Conservation (phyloP, 2,888 invertebrate genomes). For the Nasonia oneida region DNA sequence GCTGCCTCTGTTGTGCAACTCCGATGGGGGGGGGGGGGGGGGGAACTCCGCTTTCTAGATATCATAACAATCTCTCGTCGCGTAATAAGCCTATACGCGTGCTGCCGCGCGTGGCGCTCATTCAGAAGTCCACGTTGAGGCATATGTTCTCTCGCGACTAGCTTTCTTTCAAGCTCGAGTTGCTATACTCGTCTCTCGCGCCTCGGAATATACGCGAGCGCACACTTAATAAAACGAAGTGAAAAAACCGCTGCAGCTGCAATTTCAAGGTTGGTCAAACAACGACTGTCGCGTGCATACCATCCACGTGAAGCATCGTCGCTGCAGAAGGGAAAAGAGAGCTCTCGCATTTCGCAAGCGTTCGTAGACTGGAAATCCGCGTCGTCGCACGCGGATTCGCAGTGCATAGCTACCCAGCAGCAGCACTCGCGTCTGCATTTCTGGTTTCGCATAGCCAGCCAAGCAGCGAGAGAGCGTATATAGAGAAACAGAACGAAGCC, state of each 20-base stretch:
- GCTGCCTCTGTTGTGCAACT: constrained; percentile 41
- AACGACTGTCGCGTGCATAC: neutral
- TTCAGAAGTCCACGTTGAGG: neutral
- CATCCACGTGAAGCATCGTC: neutral
- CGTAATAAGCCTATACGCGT: constrained; percentile 15
- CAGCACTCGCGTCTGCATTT: constrained; percentile 42
- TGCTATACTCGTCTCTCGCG: neutral
- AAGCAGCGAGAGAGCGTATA: constrained; percentile 37
- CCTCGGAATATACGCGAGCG: neutral
- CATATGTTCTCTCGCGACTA: neutral
- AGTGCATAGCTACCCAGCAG: neutral
- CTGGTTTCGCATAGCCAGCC: constrained; percentile 56
- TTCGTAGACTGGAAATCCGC: neutral
- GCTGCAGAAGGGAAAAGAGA: neutral
- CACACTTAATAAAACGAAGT: neutral
- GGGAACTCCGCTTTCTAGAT: constrained; percentile 42
- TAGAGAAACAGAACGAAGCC: neutral
- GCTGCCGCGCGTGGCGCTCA: neutral
- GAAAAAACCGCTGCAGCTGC: neutral
- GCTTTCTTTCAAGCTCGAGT: neutral
- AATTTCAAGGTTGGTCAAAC: constrained; percentile 21
- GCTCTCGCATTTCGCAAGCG: neutral
- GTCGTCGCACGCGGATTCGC: constrained; percentile 10
- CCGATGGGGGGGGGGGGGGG: neutral
- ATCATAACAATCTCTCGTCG: constrained; percentile 44